Evolutionary conservation across 2,888 invertebrate species (phyloP), one percentile per base, ranked within the genome.

Genomic region (Melipona beecheii): DNA sequence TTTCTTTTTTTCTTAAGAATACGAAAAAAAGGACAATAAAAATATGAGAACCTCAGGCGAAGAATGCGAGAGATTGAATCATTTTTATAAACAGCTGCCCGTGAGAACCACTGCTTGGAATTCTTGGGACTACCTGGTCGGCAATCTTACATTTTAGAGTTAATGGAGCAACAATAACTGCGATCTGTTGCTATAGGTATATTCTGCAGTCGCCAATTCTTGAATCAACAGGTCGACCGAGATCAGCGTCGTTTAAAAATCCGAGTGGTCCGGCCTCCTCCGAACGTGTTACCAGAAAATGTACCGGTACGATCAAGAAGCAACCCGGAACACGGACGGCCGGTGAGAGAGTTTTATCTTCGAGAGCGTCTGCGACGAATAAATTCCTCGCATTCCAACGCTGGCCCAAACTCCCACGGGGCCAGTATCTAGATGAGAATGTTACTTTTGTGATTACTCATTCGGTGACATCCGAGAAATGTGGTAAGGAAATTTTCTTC

Each of bases 381-480:
- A 79, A 78, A 89, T 89, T 89, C 89, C 83, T 73, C 36, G 77
- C 86, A 89, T 89, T 89, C 89, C 89, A 84, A 84, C 76, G 83
- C 75, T 80, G 84, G 81, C 79, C 82, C 91, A 91, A 92, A 89
- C 91, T 75, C 89, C 89, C 83, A 87, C 89, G 85, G 87, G 87
- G 90, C 87, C 88, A 89, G 90, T 83, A 82, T 91, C 90, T 89
- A 89, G 91, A 89, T 91, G 91, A 92, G 89, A 91, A 91, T 91
- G 90, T 90, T 90, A 90, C 86, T 90, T 91, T 86, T 89, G 78
- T 89, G 90, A 90, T 91, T 89, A 89, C 88, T 91, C 90, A 91
- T 91, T 85, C 91, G 87, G 91, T 93, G 92, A 93, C 92, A 92
- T 90, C 91, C 87, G 86, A 91, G 91, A 91, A 93, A 93, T 92